A percentile compares a stretch with the other conserved stretches of the same genome.
Conservation (phyloP, 2,888 invertebrate genomes). For the Dryocosmus kuriphilus region DNA sequence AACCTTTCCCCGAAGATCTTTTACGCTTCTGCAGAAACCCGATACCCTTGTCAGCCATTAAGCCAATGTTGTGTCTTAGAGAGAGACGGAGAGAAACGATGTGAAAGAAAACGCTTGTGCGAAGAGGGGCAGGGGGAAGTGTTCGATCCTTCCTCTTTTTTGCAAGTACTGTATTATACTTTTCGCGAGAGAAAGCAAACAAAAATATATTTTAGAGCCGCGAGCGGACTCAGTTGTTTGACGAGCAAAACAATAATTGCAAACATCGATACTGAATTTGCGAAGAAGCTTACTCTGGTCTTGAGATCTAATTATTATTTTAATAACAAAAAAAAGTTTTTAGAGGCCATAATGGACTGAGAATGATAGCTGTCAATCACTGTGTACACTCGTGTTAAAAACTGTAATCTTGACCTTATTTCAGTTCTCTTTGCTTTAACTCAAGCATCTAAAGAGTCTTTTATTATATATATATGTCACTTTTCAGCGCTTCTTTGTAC, state of each 20-base stretch:
- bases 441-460: too few relatives aligned
- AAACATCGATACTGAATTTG: background rate
- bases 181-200: background rate
- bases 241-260: background rate
- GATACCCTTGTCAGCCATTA: constrained; percentile 71
- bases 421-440: constrained; percentile 43
- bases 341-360: too few relatives aligned
- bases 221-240: background rate
- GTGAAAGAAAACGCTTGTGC: constrained; percentile 45
- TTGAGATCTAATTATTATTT: too few relatives aligned
- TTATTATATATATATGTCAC: background rate
- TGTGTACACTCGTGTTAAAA: too few relatives aligned
- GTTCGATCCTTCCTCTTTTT: constrained; percentile 9
- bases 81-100: constrained; percentile 49
- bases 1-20: constrained; percentile 66
- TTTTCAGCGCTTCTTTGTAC: background rate
- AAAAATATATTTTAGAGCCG: background rate
- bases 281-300: background rate
- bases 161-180: background rate
- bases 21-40: constrained; percentile 72
- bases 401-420: background rate
- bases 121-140: constrained; percentile 24
- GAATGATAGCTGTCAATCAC: too few relatives aligned
- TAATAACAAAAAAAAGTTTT: too few relatives aligned
- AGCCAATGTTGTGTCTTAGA: constrained; percentile 59